Evolutionary conservation across 2,888 invertebrate species (phyloP).

Genomic region (Watsonalla binaria): DNA sequence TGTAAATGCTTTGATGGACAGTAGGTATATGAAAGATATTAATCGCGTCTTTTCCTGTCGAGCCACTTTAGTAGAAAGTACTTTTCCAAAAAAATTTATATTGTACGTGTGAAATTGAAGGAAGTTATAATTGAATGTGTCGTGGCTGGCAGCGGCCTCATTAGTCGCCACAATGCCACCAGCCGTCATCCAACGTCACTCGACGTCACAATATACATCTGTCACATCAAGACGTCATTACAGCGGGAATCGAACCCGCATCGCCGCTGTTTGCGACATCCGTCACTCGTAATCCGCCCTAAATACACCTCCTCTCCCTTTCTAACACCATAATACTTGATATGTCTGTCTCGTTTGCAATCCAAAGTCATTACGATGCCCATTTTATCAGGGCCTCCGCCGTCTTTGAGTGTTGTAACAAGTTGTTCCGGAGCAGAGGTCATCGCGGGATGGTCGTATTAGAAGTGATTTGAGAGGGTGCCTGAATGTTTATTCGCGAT

Average conservation of each 20-base stretch:
- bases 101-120: too few relatives aligned
- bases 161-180: constrained; percentile 1
- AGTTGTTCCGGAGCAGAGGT: not conserved
- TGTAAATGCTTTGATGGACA: too few relatives aligned
- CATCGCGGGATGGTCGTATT: not conserved
- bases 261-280: constrained; percentile 47
- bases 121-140: too few relatives aligned
- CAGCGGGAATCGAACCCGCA: constrained; percentile 39
- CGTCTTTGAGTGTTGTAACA: not conserved
- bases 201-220: constrained; percentile 37
- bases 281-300: constrained; percentile 46
- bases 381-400: constrained; percentile 10
- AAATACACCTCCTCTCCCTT: constrained; percentile 31
- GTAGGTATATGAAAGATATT: too few relatives aligned
- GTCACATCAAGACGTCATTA: constrained; percentile 65
- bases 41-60: too few relatives aligned
- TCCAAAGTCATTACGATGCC: constrained; percentile 41
- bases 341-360: constrained; percentile 42
- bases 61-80: too few relatives aligned
- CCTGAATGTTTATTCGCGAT: constrained; percentile 9
- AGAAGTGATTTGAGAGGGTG: not conserved
- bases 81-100: too few relatives aligned
- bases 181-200: constrained; percentile 22
- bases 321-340: constrained; percentile 8
- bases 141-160: not conserved